Percentiles rank a stretch among this genome's conserved stretches.
Evolutionary conservation across 2,113 vertebrate species (phyloP).

Genomic region (Perca fluviatilis): DNA sequence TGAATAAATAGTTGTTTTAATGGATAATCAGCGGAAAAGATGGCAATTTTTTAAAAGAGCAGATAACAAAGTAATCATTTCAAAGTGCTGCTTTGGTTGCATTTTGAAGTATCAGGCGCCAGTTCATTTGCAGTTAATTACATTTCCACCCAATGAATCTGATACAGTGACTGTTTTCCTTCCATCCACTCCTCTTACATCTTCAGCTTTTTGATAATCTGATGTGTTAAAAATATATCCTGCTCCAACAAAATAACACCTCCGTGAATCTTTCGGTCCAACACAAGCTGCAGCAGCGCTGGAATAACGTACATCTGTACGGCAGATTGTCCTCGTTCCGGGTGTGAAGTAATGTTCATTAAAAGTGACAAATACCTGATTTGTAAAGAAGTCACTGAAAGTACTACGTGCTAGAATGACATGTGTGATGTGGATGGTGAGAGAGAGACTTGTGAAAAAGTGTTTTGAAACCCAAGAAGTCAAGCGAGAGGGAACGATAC

Average conservation of each 20-base stretch:
- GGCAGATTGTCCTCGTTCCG: conserved; percentile 73
- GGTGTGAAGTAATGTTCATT: conserved; percentile 82
- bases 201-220: conserved; percentile 71
- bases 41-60: conserved; percentile 59
- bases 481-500: conserved; percentile 18
- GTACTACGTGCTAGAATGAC: conserved; percentile 75
- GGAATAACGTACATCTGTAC: conserved; percentile 74
- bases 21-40: conserved; percentile 66
- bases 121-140: conserved; percentile 81
- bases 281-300: conserved; percentile 48
- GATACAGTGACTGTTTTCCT: conserved; percentile 63
- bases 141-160: conserved; percentile 71
- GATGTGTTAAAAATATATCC: conserved; percentile 78
- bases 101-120: conserved; percentile 68
- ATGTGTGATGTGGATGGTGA: conserved; percentile 61
- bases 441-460: conserved; percentile 66
- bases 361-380: conserved; percentile 84
- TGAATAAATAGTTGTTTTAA: conserved; percentile 73
- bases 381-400: conserved; percentile 68
- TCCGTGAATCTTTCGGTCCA: conserved; percentile 66
- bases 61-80: conserved; percentile 71
- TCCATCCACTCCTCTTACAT: conserved; percentile 67
- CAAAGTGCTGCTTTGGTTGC: conserved; percentile 72
- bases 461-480: conserved; percentile 61
- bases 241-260: conserved; percentile 77